These are phyloP conservation scores for Thermophis baileyi DNA, from an alignment of 2,113 vertebrate species.

Conservation along the genomic window DNA sequence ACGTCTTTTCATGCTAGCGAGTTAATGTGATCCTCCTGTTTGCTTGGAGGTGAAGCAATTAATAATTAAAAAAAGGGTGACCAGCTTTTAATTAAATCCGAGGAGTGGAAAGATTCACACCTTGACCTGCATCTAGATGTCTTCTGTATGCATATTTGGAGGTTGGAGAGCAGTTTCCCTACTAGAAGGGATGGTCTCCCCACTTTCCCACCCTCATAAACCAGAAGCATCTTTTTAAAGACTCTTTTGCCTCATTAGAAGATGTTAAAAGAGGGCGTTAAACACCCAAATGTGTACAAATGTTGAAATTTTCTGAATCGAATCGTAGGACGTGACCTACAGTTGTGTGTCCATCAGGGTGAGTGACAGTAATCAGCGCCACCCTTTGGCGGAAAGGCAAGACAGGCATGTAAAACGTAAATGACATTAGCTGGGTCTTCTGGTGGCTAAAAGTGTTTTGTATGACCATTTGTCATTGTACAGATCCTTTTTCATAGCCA, in stretches of 20 bases:
- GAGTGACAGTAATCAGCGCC: not conserved
- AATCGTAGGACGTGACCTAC: not conserved
- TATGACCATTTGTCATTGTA: not conserved
- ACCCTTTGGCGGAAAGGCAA: not conserved
- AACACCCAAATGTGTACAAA: not conserved
- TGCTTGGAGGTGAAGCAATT: not conserved
- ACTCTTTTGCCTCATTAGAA: not conserved
- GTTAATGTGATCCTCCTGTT: slow-evolving; percentile 44
- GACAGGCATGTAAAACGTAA: not conserved
- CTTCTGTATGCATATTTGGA: not conserved
- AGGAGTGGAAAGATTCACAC: slow-evolving; percentile 10
- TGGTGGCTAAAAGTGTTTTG: not conserved
- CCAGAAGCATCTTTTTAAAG: not conserved
- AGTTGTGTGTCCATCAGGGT: not conserved
- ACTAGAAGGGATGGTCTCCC: not conserved
- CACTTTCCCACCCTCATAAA: not conserved
- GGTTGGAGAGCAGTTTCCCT: not conserved
- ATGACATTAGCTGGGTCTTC: not conserved
- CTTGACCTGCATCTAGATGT: not conserved
- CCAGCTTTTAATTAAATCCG: slow-evolving; percentile 38
- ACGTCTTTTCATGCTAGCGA: slow-evolving; percentile 20
- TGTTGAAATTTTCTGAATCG: not conserved
- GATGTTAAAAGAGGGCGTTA: not conserved
- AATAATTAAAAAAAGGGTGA: not conserved
- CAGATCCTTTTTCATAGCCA: not conserved